Evolutionary conservation across 2,797 vertebrate species (phyloP).

Genomic region (Molossus alvarezi): DNA sequence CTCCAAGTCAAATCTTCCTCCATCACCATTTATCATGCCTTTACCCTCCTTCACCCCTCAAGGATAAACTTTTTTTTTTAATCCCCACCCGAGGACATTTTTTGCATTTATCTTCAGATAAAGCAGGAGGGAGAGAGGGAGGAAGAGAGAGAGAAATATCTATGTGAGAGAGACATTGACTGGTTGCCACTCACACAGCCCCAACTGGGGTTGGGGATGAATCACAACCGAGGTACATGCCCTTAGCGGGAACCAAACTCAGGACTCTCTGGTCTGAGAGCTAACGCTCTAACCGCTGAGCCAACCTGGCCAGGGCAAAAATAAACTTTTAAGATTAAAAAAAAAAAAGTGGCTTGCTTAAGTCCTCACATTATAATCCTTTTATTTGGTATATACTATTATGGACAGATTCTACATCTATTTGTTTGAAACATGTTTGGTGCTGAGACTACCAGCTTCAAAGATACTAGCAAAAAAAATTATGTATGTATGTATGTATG

Average conservation of each 20-base stretch:
- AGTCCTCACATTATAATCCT: background rate
- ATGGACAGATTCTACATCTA: background rate
- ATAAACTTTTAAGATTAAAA: background rate
- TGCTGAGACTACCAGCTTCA: background rate
- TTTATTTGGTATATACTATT: background rate
- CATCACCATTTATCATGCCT: background rate
- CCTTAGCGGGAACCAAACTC: too few species aligned
- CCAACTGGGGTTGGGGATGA: too few species aligned
- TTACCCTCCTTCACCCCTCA: background rate
- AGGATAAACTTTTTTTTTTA: background rate
- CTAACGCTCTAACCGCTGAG: too few species aligned
- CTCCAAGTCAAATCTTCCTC: background rate
- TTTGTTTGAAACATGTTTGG: conserved; percentile 4
- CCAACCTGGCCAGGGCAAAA: background rate
- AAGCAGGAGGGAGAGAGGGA: too few species aligned
- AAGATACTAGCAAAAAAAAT: background rate
- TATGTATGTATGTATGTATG: too few species aligned
- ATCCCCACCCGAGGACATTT: too few species aligned
- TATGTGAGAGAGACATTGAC: too few species aligned
- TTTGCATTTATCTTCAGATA: too few species aligned
- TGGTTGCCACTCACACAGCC: too few species aligned
- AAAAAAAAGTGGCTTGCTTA: background rate
- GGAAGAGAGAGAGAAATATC: too few species aligned
- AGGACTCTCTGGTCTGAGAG: too few species aligned
- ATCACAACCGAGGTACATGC: too few species aligned